Evolutionary conservation across 2,888 invertebrate genomes (phyloP).

Genomic region (Aleiodes leptofemur): DNA sequence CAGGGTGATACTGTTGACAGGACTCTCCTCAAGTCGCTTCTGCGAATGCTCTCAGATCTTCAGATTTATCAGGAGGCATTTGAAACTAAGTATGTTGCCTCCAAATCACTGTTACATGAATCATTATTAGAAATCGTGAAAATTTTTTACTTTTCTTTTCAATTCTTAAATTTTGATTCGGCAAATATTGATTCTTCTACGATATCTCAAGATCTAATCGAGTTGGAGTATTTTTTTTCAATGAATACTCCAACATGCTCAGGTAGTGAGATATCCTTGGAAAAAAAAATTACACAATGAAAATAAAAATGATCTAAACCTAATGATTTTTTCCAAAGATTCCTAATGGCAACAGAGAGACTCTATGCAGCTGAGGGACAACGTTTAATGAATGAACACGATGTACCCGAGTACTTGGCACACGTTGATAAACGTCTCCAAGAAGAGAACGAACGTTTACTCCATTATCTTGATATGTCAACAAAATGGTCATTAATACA

Average conservation of each 20-base stretch:
- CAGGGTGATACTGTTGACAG: conserved; percentile 96
- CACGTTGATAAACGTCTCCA: conserved; percentile 96
- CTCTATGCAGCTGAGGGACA: conserved; percentile 96
- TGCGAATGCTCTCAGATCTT: conserved; percentile 97
- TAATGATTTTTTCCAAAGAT: conserved; percentile 75
- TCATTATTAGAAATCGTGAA: too few species aligned
- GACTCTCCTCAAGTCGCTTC: conserved; percentile 92
- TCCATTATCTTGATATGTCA: conserved; percentile 95
- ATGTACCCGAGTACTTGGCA: conserved; percentile 94
- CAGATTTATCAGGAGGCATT: conserved; percentile 95
- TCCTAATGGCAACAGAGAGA: conserved; percentile 94
- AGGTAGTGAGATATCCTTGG: too few species aligned
- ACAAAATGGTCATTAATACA: conserved; percentile 94
- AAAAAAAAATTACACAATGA: not conserved
- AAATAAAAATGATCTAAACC: not conserved
- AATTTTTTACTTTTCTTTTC: conserved; percentile 27
- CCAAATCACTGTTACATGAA: conserved; percentile 70
- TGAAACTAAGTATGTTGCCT: conserved; percentile 80
- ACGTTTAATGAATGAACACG: conserved; percentile 93
- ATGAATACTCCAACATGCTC: too few species aligned
- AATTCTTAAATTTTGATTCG: not conserved
- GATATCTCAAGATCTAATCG: too few species aligned
- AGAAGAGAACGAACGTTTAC: conserved; percentile 94
- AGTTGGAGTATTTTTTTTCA: too few species aligned
- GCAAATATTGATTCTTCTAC: too few species aligned